phyloP scores from a whole-genome alignment of 2,797 vertebrate species.

The Protonibea diacanthus region DNA sequence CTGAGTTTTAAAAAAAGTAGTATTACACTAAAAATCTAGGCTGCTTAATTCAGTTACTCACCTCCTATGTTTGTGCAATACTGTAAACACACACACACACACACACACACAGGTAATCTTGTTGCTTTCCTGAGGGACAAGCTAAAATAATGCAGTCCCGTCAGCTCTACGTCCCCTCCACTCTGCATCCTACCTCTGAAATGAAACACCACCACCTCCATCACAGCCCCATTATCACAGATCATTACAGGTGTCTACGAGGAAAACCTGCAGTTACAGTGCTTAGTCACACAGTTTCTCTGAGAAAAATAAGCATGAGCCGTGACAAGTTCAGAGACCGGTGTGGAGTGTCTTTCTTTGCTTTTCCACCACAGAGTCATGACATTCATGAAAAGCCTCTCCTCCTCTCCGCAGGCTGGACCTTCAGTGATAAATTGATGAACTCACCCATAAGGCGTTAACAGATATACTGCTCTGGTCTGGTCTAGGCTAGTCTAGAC shows the following conservation, averaged over 20 bases:
- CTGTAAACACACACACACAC: conserved; percentile 9
- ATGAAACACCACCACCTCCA: conserved; percentile 11
- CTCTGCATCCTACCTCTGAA: conserved; percentile 11
- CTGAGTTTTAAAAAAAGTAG: neutral
- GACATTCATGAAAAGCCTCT: conserved; percentile 58
- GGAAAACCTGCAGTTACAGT: conserved; percentile 9
- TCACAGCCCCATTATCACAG: neutral
- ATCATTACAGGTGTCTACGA: conserved; percentile 8
- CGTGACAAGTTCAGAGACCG: conserved; percentile 7
- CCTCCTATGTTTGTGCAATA: neutral
- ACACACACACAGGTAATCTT: conserved; percentile 5
- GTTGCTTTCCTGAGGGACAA: neutral
- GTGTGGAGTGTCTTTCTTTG: conserved; percentile 5
- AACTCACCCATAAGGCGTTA: conserved; percentile 58
- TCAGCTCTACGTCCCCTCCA: conserved; percentile 1
- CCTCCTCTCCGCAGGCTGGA: conserved; percentile 25
- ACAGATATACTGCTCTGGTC: conserved; percentile 33
- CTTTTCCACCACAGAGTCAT: neutral
- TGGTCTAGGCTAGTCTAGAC: conserved; percentile 46
- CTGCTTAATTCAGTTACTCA: neutral
- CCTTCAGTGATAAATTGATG: conserved; percentile 12
- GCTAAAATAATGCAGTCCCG: conserved; percentile 1
- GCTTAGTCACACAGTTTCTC: conserved; percentile 10
- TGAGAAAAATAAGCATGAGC: conserved; percentile 23
- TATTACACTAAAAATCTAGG: conserved; percentile 7